phyloP scores from a whole-genome alignment of 2,888 invertebrate genomes.

The Pandemis corylana region DNA sequence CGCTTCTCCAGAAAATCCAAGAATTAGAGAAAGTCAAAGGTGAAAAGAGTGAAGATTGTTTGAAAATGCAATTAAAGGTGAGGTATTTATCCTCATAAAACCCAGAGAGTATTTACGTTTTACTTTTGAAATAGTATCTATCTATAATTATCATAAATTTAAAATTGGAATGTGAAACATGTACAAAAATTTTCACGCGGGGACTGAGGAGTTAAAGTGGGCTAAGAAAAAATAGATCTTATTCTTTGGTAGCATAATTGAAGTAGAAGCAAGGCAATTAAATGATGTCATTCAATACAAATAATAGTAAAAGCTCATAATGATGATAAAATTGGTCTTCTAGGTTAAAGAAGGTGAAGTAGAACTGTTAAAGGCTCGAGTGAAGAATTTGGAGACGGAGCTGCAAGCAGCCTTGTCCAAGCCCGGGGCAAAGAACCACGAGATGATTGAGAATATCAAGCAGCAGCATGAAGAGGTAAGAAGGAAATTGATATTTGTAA shows the following conservation, averaged over 20 bases:
- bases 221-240: too few species aligned
- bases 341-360: conserved; percentile 84
- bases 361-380: conserved; percentile 79
- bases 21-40: conserved; percentile 70
- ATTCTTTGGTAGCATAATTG: too few species aligned
- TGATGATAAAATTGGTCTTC: neutral
- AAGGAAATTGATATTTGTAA: neutral
- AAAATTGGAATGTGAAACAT: too few species aligned
- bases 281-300: neutral
- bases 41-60: conserved; percentile 66
- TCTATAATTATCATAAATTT: neutral
- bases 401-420: conserved; percentile 76
- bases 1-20: conserved; percentile 74
- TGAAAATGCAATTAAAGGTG: conserved; percentile 74
- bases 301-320: too few species aligned
- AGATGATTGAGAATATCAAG: conserved; percentile 80
- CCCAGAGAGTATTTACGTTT: too few species aligned
- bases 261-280: neutral
- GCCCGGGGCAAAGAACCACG: conserved; percentile 79
- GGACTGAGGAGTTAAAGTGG: too few species aligned
- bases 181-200: too few species aligned
- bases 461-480: conserved; percentile 80
- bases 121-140: conserved; percentile 17
- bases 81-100: neutral
- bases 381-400: conserved; percentile 77